phyloP scores from a whole-genome alignment of 2,113 vertebrate species.

The Eulemur rufifrons region DNA sequence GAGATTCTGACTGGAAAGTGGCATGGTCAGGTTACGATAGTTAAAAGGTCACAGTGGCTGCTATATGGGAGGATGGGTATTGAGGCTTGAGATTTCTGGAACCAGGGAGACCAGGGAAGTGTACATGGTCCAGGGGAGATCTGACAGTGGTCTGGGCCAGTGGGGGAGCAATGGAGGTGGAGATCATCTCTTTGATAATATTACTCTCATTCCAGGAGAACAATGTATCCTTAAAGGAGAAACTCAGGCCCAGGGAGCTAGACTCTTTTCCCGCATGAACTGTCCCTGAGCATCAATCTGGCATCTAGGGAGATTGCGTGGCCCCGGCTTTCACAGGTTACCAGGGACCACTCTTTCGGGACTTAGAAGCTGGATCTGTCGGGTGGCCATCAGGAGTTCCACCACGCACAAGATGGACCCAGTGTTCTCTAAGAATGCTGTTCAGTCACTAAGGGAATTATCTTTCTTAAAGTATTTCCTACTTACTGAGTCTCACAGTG shows the following conservation, averaged over 20 bases:
- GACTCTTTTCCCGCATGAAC: fast-evolving
- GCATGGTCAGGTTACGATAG: neutral
- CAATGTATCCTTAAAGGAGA: neutral
- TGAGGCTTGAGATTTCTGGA: neutral
- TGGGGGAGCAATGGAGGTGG: too few species aligned
- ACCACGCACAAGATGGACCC: neutral
- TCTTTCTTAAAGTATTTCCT: neutral
- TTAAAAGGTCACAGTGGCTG: neutral
- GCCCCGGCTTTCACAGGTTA: neutral
- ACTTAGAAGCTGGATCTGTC: neutral
- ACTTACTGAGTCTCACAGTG: neutral
- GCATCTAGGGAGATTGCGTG: neutral
- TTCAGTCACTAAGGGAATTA: neutral
- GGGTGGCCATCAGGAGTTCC: neutral
- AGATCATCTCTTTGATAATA: neutral
- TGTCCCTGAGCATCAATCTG: neutral
- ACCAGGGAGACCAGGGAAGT: neutral
- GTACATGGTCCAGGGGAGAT: neutral
- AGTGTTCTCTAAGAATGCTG: neutral
- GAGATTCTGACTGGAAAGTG: neutral
- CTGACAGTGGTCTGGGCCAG: neutral
- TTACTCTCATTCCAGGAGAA: neutral
- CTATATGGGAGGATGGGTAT: neutral
- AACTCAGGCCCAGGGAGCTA: neutral
- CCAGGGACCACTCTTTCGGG: neutral